phyloP scores from a whole-genome alignment of 2,113 vertebrate genomes.

The Tychaedon coryphoeus region DNA sequence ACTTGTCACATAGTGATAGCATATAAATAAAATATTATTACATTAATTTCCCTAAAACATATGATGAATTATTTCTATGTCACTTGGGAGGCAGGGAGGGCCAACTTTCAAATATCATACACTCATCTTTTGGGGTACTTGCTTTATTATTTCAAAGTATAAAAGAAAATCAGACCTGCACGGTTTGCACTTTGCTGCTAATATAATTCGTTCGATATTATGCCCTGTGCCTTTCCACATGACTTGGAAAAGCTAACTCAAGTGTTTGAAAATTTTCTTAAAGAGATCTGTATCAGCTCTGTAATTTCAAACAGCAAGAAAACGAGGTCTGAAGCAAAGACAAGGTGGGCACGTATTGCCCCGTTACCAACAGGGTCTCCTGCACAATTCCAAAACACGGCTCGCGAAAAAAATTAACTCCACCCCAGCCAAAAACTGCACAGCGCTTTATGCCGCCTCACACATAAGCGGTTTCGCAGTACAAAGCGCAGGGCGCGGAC shows the following conservation, averaged over 20 bases:
- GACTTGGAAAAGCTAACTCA: background rate
- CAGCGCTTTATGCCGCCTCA: fast-evolving
- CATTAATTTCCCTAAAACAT: background rate
- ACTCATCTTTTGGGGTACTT: background rate
- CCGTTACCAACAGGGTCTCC: background rate
- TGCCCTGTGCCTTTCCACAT: background rate
- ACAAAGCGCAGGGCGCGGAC: too few species aligned
- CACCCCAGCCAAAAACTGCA: background rate
- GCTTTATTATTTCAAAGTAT: background rate
- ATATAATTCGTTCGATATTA: background rate
- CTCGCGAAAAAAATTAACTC: background rate
- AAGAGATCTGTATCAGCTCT: fast-evolving
- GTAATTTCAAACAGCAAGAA: too few species aligned
- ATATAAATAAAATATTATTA: background rate
- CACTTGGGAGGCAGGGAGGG: background rate
- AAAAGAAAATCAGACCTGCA: background rate
- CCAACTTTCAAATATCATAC: background rate
- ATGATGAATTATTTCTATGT: background rate
- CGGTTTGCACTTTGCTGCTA: background rate
- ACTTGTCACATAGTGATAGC: background rate
- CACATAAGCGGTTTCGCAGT: fast-evolving
- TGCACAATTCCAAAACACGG: background rate
- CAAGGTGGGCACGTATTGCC: background rate
- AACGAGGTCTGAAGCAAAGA: background rate
- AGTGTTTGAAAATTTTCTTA: background rate